Evolutionary conservation across 2,113 vertebrate genomes (phyloP).

Genomic region (Rhombomys opimus): DNA sequence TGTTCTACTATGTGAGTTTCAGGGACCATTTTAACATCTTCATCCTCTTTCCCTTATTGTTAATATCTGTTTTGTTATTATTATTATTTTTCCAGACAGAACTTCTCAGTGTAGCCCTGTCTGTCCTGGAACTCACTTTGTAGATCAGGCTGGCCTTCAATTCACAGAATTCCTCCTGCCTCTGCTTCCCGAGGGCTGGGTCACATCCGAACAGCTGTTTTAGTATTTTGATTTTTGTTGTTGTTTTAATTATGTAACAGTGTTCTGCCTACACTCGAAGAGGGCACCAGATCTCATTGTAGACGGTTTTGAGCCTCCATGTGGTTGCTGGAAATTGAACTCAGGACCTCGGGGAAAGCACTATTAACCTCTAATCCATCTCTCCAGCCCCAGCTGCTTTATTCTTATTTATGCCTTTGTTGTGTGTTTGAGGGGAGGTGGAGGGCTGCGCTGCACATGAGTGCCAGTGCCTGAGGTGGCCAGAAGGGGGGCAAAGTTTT

Average conservation of each 20-base stretch:
- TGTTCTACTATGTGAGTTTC: neutral
- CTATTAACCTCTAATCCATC: too few relatives aligned
- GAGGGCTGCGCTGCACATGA: neutral
- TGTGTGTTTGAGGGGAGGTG: neutral
- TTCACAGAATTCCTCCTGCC: neutral
- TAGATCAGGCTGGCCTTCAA: neutral
- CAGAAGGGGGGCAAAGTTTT: neutral
- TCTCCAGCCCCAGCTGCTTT: neutral
- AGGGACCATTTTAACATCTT: neutral
- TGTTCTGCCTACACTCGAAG: too few relatives aligned
- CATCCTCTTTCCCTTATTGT: neutral
- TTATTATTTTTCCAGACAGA: neutral
- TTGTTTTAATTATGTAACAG: too few relatives aligned
- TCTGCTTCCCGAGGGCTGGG: neutral
- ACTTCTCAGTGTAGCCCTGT: neutral
- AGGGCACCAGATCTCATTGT: too few relatives aligned
- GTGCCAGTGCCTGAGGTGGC: too few relatives aligned
- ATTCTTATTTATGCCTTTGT: neutral
- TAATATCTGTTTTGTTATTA: neutral
- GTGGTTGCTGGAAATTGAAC: too few relatives aligned
- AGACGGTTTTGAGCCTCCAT: too few relatives aligned
- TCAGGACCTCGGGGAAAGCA: too few relatives aligned
- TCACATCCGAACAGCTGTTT: too few relatives aligned
- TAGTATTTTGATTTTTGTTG: too few relatives aligned
- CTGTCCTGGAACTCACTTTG: neutral